Evolutionary conservation across 2,888 invertebrate species (phyloP).

Genomic region (Pyrochroa serraticornis): DNA sequence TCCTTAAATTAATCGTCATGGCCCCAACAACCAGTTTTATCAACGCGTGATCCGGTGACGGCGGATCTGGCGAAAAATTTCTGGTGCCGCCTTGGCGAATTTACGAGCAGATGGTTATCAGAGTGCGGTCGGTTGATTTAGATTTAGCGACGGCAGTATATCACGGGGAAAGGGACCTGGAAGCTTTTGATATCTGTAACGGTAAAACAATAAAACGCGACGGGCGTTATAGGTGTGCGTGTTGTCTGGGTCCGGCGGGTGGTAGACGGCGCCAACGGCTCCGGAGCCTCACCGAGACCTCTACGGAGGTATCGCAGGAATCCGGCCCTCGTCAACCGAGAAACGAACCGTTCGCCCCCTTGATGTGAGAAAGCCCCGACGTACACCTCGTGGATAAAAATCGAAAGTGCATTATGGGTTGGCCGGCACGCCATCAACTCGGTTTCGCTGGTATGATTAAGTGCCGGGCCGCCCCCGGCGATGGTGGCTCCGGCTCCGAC

Average conservation of each 20-base stretch:
- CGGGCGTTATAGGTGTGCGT: slow-evolving; percentile 55
- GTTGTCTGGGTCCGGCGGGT: slow-evolving; percentile 52
- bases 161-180: slow-evolving; percentile 23
- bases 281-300: slow-evolving; percentile 16
- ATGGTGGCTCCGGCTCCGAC: slow-evolving; percentile 22
- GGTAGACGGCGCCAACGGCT: slow-evolving; percentile 54
- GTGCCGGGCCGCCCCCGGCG: slow-evolving; percentile 25
- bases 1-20: background rate
- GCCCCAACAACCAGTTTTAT: background rate
- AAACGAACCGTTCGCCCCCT: no score
- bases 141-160: slow-evolving; percentile 26
- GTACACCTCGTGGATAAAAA: background rate
- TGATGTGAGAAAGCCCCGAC: background rate
- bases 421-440: slow-evolving; percentile 21
- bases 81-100: background rate
- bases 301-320: slow-evolving; percentile 19
- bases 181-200: slow-evolving; percentile 54
- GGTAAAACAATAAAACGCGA: slow-evolving; percentile 60
- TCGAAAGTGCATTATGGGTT: slow-evolving; percentile 4
- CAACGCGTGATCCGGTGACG: background rate
- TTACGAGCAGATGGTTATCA: background rate
- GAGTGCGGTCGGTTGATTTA: background rate
- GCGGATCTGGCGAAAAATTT: background rate
- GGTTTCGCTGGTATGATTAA: slow-evolving; percentile 24
- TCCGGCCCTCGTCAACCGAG: background rate